Percentiles rank a stretch among this genome's conserved stretches.
Conservation (phyloP, 2,888 invertebrate species). For the Sminthurides aquaticus region DNA sequence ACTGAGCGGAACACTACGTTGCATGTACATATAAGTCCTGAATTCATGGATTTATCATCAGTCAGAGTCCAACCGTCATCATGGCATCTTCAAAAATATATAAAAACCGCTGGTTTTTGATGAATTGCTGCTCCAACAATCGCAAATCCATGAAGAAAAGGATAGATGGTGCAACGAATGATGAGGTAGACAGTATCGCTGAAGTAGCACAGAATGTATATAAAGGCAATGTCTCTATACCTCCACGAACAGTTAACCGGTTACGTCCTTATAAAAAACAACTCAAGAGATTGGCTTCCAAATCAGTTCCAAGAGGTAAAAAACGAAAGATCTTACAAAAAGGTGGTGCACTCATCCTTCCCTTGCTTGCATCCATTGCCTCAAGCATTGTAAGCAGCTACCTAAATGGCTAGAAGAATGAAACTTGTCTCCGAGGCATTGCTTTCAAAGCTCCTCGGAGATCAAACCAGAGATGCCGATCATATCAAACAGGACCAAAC, state of each 20-base stretch:
- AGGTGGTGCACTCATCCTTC: slow-evolving; percentile 11
- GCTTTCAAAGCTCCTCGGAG: not conserved
- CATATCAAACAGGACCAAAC: not conserved
- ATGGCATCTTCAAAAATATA: not conserved
- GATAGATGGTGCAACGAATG: not conserved
- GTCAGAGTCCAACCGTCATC: not conserved
- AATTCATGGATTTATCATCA: not conserved
- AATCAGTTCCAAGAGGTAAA: not conserved
- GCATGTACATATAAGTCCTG: too few relatives aligned
- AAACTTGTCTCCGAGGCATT: too few relatives aligned
- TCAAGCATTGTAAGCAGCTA: slow-evolving; percentile 9
- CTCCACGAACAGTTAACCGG: slow-evolving; percentile 1
- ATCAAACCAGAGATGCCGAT: not conserved
- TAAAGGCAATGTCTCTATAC: slow-evolving; percentile 10
- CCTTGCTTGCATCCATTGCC: slow-evolving; percentile 10
- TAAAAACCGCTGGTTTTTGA: not conserved
- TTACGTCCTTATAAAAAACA: slow-evolving; percentile 12
- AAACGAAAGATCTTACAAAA: slow-evolving; percentile 11
- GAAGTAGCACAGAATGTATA: slow-evolving; percentile 14
- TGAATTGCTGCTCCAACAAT: not conserved
- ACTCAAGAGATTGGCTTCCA: not conserved
- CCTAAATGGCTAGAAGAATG: too few relatives aligned
- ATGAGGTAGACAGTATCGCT: slow-evolving; percentile 6
- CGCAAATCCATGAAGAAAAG: not conserved
- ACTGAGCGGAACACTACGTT: too few relatives aligned